Evolutionary conservation across 2,888 invertebrate species (phyloP), one percentile per base, ranked within the genome.

Genomic region (Ophraella communa): DNA sequence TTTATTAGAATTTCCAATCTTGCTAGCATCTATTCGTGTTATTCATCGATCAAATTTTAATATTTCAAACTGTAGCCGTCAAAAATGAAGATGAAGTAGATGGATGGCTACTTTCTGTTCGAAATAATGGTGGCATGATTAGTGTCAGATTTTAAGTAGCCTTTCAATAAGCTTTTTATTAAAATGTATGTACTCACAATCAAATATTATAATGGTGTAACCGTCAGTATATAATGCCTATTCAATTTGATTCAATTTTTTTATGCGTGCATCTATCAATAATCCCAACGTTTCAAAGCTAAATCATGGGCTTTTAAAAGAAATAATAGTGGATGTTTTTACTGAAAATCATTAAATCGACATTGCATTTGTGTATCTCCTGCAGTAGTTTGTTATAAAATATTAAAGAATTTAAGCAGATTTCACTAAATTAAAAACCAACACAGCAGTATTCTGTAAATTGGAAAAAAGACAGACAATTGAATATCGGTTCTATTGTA

Each of bases 81-180:
- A 66, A 62, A 66, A 62, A 67, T 33, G 30, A 55, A 61, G 45
- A 64, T 66, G 69, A 69, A 62, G 64, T 70, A 70, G 69, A 70
- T 67, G 67, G 69, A 70, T 70, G 51, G 67, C 65, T 58, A 66
- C 68, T 64, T 66, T 66, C 49, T 61, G 61, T 42, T 42, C 39
- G 23, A 42, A 59, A 59, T 51, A 59, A 59, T 59, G 14, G 51
- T 52, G 35, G 30, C 51, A 24, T 51, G 51, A 65, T 65, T 65
- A 61, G 61, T 65, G 65, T 61, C 54, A 45, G 61, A 53, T 68
- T 68, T 72, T 66, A 71, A 72, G 71, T 69, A 69, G 69, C 70
- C 54, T 67, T 64, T 68, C 63, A 67, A 70, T 69, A 60, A 62
- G 53, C 65, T 71, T 70, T n/a, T 70, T 55, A 67, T 70, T 67